These are phyloP conservation scores for Synanthedon formicaeformis DNA, from an alignment of 2,888 invertebrate genomes.

Conservation along the genomic window DNA sequence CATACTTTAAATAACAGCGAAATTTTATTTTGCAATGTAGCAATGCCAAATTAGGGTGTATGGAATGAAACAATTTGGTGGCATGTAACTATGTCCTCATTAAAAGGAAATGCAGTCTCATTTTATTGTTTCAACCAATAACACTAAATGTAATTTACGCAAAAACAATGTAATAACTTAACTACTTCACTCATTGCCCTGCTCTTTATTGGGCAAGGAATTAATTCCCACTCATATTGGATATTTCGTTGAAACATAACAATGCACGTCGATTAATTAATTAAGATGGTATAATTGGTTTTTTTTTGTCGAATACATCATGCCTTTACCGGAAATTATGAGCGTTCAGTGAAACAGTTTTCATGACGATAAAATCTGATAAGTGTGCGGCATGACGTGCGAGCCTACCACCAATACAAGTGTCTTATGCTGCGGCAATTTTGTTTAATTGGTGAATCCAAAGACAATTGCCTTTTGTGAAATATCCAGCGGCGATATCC, in stretches of 20 bases:
- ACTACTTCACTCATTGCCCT: slow-evolving; percentile 34
- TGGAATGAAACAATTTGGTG: slow-evolving; percentile 19
- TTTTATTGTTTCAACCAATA: slow-evolving; percentile 20
- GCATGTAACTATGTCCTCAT: slow-evolving; percentile 21
- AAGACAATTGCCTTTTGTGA: slow-evolving; percentile 11
- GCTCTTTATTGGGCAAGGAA: slow-evolving; percentile 39
- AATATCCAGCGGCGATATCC: slow-evolving; percentile 16
- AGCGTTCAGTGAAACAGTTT: slow-evolving; percentile 5
- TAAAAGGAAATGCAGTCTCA: slow-evolving; percentile 24
- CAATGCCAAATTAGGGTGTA: slow-evolving; percentile 16
- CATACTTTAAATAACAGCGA: slow-evolving; percentile 16
- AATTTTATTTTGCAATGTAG: slow-evolving; percentile 17
- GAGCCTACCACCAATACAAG: background rate
- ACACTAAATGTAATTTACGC: slow-evolving; percentile 15
- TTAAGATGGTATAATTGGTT: slow-evolving; percentile 6
- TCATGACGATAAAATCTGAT: slow-evolving; percentile 6
- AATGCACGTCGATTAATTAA: slow-evolving; percentile 7
- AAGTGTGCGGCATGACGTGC: slow-evolving; percentile 1
- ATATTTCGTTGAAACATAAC: slow-evolving; percentile 21
- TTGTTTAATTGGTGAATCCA: slow-evolving; percentile 11
- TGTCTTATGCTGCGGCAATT: slow-evolving; percentile 6
- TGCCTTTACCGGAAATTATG: slow-evolving; percentile 3
- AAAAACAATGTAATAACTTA: slow-evolving; percentile 56
- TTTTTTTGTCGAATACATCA: slow-evolving; percentile 7
- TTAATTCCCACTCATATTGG: slow-evolving; percentile 38